Evolutionary conservation across 2,113 vertebrate genomes (phyloP).

Genomic region (Podarcis raffonei): DNA sequence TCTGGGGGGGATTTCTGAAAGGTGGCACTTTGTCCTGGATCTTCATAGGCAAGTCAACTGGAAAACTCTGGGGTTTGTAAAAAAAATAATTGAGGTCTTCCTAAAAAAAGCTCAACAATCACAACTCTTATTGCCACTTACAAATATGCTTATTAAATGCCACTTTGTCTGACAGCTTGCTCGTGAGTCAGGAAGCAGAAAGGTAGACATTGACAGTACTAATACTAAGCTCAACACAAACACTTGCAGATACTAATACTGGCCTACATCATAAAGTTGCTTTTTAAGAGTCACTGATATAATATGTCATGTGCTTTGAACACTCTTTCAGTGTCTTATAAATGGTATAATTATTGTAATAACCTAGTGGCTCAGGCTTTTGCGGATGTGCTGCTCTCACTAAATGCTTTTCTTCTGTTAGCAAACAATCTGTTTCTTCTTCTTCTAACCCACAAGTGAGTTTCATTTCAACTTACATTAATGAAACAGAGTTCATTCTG

Average conservation of each 20-base stretch:
- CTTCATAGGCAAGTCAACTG: no score
- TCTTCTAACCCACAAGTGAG: background rate
- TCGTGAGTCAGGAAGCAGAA: background rate
- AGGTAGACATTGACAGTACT: no score
- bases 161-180: no score
- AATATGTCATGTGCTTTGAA: background rate
- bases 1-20: no score
- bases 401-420: background rate
- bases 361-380: background rate
- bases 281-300: background rate
- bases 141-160: background rate
- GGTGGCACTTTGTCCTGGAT: no score
- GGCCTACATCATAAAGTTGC: background rate
- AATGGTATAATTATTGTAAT: background rate
- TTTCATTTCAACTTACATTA: background rate
- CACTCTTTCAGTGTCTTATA: background rate
- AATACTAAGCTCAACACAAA: background rate
- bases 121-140: background rate
- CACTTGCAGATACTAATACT: background rate
- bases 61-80: no score
- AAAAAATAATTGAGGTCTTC: no score
- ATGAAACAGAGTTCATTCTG: conserved; percentile 17
- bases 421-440: background rate
- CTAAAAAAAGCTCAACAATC: no score
- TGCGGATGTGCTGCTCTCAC: background rate